Percentiles rank a stretch among this genome's conserved stretches.
Conservation (phyloP, 2,113 vertebrate species). For the Eonycteris spelaea region DNA sequence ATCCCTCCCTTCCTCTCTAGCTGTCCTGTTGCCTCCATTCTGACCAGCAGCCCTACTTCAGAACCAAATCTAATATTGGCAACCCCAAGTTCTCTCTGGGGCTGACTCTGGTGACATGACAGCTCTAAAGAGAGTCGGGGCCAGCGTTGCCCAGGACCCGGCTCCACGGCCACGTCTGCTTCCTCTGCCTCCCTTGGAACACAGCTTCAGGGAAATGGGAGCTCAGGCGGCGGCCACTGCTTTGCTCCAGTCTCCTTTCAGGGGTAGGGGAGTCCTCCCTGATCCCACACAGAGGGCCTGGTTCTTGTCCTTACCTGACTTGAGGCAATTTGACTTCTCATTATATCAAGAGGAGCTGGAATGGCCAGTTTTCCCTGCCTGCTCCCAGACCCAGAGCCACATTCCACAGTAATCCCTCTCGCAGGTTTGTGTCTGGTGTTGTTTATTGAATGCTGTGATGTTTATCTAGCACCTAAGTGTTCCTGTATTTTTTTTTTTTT, state of each 20-base stretch:
- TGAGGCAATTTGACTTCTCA: neutral
- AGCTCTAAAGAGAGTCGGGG: neutral
- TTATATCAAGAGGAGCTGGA: neutral
- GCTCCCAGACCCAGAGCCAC: neutral
- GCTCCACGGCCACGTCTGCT: neutral
- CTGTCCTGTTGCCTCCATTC: neutral
- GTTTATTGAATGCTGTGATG: neutral
- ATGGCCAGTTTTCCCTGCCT: neutral
- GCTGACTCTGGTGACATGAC: neutral
- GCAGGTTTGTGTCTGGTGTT: neutral
- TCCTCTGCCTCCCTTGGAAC: neutral
- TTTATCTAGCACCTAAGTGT: neutral
- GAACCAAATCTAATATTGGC: neutral
- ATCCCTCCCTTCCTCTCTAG: neutral
- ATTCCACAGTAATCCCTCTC: rapidly evolving
- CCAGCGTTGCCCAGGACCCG: neutral
- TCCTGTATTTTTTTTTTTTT: neutral
- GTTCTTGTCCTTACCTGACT: neutral
- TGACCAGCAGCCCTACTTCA: neutral
- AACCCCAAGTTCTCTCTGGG: neutral
- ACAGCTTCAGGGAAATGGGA: rapidly evolving
- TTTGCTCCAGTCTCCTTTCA: neutral
- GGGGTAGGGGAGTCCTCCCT: neutral
- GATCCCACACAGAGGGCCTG: neutral
- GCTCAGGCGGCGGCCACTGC: rapidly evolving